These are phyloP conservation scores for Parelbella ahira DNA, from an alignment of 2,888 invertebrate genomes.

Conservation along the genomic window DNA sequence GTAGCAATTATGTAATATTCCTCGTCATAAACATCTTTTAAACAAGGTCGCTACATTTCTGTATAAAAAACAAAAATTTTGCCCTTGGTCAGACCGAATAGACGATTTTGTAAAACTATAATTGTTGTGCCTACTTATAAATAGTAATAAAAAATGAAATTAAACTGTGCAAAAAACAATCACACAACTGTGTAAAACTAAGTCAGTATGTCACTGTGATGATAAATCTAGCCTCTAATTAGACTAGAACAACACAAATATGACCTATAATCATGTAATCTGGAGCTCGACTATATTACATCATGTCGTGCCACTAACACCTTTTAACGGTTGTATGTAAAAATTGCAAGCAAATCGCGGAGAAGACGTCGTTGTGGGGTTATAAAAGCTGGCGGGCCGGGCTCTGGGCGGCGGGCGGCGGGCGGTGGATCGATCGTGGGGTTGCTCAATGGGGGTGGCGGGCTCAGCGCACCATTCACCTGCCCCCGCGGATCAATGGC, in stretches of 20 bases:
- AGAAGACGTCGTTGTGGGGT: conserved; percentile 19
- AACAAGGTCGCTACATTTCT: too few species aligned
- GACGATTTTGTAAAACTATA: too few species aligned
- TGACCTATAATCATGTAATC: conserved; percentile 22
- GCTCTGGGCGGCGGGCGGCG: conserved; percentile 38
- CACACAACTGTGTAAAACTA: too few species aligned
- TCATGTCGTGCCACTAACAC: conserved; percentile 24
- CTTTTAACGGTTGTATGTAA: conserved; percentile 23
- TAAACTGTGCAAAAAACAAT: too few species aligned
- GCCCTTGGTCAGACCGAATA: too few species aligned
- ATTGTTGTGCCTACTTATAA: too few species aligned
- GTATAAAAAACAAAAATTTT: too few species aligned
- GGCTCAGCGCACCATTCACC: conserved; percentile 64
- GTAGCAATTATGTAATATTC: too few species aligned
- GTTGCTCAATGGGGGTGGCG: conserved; percentile 60
- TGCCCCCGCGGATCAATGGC: conserved; percentile 74
- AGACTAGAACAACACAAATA: conserved; percentile 11
- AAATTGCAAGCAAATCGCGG: conserved; percentile 25
- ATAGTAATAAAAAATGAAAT: too few species aligned
- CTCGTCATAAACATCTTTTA: too few species aligned
- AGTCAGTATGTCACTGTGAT: too few species aligned
- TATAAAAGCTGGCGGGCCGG: conserved; percentile 22
- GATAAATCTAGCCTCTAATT: conserved; percentile 10
- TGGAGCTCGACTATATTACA: conserved; percentile 24
- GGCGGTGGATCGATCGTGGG: conserved; percentile 56